phyloP scores from a whole-genome alignment of 2,888 invertebrate species.

The Eudasyphora cyanicolor region DNA sequence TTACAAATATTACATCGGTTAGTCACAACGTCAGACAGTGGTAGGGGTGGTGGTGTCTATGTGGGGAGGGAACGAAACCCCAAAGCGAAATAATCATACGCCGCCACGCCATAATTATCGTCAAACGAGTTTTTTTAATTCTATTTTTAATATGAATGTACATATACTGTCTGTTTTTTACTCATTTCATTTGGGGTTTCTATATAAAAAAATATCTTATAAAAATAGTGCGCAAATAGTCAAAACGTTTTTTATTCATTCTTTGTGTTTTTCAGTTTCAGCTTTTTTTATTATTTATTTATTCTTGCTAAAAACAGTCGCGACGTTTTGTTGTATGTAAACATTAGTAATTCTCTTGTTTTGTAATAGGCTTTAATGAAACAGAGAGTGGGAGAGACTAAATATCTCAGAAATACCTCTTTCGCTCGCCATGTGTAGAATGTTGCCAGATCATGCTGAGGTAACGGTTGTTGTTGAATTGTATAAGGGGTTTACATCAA shows the following conservation, averaged over 20 bases:
- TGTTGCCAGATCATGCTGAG: not conserved
- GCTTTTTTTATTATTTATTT: slow-evolving; percentile 67
- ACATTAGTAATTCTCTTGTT: slow-evolving; percentile 8
- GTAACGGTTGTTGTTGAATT: too few relatives aligned
- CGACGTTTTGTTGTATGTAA: not conserved
- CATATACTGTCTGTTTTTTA: slow-evolving; percentile 5
- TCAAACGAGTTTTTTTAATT: not conserved
- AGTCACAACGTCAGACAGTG: not conserved
- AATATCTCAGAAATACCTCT: not conserved
- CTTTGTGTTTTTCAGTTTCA: slow-evolving; percentile 40
- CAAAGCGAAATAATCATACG: not conserved
- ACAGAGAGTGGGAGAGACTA: not conserved
- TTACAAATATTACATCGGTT: not conserved
- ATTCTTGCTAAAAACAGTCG: slow-evolving; percentile 69
- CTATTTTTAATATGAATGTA: not conserved
- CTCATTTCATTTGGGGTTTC: slow-evolving; percentile 7
- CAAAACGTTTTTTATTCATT: slow-evolving; percentile 56
- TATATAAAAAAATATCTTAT: slow-evolving; percentile 66
- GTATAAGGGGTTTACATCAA: too few relatives aligned
- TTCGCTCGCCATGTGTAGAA: not conserved
- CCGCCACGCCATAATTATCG: not conserved
- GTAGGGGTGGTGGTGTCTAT: not conserved
- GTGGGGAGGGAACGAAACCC: too few relatives aligned
- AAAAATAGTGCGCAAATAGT: slow-evolving; percentile 77
- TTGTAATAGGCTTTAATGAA: not conserved